These are phyloP conservation scores for Lepisosteus oculatus DNA, from an alignment of 2,113 vertebrate species.

Conservation along the genomic window DNA sequence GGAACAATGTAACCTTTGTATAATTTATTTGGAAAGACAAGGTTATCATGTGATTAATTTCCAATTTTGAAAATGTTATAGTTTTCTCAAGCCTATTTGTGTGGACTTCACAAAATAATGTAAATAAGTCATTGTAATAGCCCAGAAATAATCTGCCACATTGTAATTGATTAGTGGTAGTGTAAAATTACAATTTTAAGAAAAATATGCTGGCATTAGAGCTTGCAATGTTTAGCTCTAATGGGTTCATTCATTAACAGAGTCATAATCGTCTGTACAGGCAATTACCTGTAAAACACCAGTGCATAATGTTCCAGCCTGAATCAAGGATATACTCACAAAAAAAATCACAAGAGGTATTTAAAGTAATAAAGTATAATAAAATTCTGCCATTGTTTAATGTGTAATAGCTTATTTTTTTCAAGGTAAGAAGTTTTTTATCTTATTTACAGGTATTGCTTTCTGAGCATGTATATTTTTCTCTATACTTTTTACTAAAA, in stretches of 20 bases:
- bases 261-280: neutral
- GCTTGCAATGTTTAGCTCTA: slow-evolving; percentile 4
- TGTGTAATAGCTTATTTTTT: too few relatives aligned
- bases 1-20: too few relatives aligned
- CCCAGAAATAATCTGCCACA: slow-evolving; percentile 5
- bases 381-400: too few relatives aligned
- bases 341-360: neutral
- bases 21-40: too few relatives aligned
- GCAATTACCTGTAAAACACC: neutral
- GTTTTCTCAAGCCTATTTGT: neutral
- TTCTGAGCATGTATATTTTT: too few relatives aligned
- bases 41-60: too few relatives aligned
- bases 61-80: neutral
- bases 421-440: too few relatives aligned
- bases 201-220: neutral
- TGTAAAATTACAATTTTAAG: neutral
- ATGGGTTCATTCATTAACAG: slow-evolving; percentile 17
- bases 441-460: too few relatives aligned
- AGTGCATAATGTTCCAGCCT: neutral
- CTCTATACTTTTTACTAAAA: too few relatives aligned
- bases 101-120: neutral
- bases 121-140: slow-evolving; percentile 2
- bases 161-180: neutral
- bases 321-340: neutral
- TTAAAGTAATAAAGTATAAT: too few relatives aligned